Conservation (phyloP, 2,797 vertebrate species). For the Mormyrus hasselquistii region DNA sequence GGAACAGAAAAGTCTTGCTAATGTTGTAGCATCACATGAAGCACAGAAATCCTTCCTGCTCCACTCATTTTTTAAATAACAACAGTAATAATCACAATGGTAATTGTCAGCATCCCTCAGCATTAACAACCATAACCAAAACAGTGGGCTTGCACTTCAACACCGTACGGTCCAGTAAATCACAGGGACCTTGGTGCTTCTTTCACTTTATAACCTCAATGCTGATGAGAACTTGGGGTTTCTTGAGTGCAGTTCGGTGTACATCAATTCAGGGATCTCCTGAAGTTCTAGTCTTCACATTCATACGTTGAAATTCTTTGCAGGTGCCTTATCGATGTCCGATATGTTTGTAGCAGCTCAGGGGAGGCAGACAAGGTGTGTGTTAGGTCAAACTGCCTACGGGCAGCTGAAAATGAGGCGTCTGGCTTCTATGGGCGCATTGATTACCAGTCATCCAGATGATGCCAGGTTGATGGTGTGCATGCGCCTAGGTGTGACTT, state of each 20-base stretch:
- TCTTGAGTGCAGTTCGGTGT: not conserved
- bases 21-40: not conserved
- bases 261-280: not conserved
- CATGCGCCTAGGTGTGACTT: not conserved
- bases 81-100: not conserved
- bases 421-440: not conserved
- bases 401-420: not conserved
- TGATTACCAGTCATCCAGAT: not conserved
- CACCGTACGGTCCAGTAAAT: not conserved
- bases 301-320: not conserved
- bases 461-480: too few relatives aligned
- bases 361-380: not conserved
- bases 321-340: not conserved
- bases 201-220: not conserved
- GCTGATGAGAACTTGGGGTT: not conserved
- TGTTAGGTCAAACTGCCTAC: not conserved
- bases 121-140: not conserved
- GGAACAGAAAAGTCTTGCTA: not conserved
- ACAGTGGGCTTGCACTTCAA: not conserved
- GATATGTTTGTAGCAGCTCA: not conserved
- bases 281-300: not conserved
- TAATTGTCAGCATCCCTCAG: not conserved
- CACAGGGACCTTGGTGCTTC: not conserved
- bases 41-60: not conserved
- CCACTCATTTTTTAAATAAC: not conserved